These are phyloP conservation scores for Prionailurus bengalensis DNA, from an alignment of 2,113 vertebrate species.

Conservation along the genomic window DNA sequence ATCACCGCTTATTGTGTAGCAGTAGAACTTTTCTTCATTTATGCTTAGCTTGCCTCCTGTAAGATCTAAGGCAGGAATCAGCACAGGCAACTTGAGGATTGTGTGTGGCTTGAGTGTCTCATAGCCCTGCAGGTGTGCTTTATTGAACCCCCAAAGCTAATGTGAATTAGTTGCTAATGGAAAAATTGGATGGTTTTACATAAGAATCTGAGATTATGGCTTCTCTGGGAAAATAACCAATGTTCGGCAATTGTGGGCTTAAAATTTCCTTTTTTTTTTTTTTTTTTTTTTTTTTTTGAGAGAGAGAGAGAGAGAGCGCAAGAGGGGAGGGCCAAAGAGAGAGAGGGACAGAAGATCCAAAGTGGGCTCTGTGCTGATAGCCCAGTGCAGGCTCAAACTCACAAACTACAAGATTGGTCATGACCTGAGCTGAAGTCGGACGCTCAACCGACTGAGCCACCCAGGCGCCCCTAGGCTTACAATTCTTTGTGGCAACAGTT, in stretches of 20 bases:
- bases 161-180: not conserved
- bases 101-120: not conserved
- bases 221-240: slow-evolving; percentile 1
- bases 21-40: slow-evolving; percentile 14
- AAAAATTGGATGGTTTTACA: not conserved
- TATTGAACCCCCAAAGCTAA: not conserved
- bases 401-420: too few species aligned
- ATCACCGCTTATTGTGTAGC: not conserved
- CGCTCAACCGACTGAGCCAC: too few species aligned
- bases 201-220: not conserved
- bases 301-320: too few species aligned
- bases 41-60: not conserved
- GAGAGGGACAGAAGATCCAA: too few species aligned
- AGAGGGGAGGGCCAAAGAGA: too few species aligned
- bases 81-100: not conserved
- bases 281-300: too few species aligned
- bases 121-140: not conserved
- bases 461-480: too few species aligned
- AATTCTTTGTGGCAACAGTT: not conserved
- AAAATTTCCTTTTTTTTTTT: too few species aligned
- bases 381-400: too few species aligned
- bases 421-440: too few species aligned
- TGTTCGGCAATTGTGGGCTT: not conserved
- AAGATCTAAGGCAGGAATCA: not conserved
- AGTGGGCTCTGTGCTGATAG: too few species aligned